Percentiles rank a stretch among this genome's conserved stretches.
Conservation (phyloP, 1,140 invertebrate genomes). For the Drosophila parvula region DNA sequence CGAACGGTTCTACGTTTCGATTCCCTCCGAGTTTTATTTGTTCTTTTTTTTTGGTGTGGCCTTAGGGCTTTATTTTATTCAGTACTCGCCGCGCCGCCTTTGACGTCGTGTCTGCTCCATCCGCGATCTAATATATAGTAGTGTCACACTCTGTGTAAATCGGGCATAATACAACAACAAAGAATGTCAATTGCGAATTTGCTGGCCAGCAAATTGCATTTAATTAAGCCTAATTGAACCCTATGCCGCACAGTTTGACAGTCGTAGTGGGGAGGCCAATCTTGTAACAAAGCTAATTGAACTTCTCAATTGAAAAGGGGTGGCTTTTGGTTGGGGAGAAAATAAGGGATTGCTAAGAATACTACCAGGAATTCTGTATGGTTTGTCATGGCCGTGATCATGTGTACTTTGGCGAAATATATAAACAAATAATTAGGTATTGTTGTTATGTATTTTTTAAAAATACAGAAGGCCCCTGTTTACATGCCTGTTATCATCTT, state of each 20-base stretch:
- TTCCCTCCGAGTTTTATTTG: constrained; percentile 36
- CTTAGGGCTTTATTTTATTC: constrained; percentile 35
- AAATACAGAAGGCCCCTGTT: constrained; percentile 6
- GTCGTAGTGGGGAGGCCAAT: constrained; percentile 24
- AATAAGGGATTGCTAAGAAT: not conserved
- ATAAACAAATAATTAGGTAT: not conserved
- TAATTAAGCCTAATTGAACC: constrained; percentile 77
- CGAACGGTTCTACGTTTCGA: constrained; percentile 21
- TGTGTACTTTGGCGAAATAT: not conserved
- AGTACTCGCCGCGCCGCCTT: constrained; percentile 61
- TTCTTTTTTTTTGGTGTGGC: constrained; percentile 37
- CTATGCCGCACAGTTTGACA: constrained; percentile 56
- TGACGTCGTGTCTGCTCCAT: constrained; percentile 53
- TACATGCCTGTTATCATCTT: constrained; percentile 20
- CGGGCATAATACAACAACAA: constrained; percentile 14
- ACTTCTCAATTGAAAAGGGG: constrained; percentile 63
- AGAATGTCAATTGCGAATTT: constrained; percentile 9
- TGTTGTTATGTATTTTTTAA: not conserved
- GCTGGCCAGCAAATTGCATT: constrained; percentile 60
- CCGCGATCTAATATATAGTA: constrained; percentile 25
- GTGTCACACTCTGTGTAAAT: constrained; percentile 28
- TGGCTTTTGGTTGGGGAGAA: not conserved
- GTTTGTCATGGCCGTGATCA: not conserved
- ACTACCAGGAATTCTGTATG: not conserved
- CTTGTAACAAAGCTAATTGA: constrained; percentile 56